Percentiles rank a stretch among this genome's conserved stretches.
Conservation (phyloP, 2,888 invertebrate genomes). For the Elysia crispata region DNA sequence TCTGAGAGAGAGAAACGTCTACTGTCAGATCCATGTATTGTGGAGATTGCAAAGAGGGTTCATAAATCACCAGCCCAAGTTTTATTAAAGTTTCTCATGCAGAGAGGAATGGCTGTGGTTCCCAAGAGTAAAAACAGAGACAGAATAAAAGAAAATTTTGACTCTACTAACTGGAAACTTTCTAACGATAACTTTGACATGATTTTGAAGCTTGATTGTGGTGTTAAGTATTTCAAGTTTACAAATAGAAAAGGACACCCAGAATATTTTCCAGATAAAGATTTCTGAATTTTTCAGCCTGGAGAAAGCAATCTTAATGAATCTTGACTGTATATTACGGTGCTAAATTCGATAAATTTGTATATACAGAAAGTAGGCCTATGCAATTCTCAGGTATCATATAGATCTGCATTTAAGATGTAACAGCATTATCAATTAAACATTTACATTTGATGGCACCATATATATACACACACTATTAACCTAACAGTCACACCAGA, state of each 20-base stretch:
- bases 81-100: constrained; percentile 62
- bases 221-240: constrained; percentile 60
- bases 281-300: constrained; percentile 52
- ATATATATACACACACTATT: too few species aligned
- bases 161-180: constrained; percentile 60
- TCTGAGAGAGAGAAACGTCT: constrained; percentile 46
- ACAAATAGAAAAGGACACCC: constrained; percentile 59
- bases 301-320: too few species aligned
- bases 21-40: constrained; percentile 55
- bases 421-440: too few species aligned
- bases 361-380: too few species aligned
- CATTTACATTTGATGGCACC: too few species aligned
- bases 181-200: constrained; percentile 54
- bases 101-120: constrained; percentile 61
- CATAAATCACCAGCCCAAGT: constrained; percentile 64
- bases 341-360: too few species aligned
- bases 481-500: too few species aligned
- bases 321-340: too few species aligned
- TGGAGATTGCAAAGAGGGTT: constrained; percentile 57
- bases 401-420: too few species aligned
- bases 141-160: constrained; percentile 64
- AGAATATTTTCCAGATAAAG: constrained; percentile 57
- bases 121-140: constrained; percentile 60
- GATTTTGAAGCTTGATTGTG: constrained; percentile 55
- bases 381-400: too few species aligned